Percentiles rank a stretch among this genome's conserved stretches.
Evolutionary conservation across 2,113 vertebrate species (phyloP).

Genomic region (Ivindomyrus marchei): DNA sequence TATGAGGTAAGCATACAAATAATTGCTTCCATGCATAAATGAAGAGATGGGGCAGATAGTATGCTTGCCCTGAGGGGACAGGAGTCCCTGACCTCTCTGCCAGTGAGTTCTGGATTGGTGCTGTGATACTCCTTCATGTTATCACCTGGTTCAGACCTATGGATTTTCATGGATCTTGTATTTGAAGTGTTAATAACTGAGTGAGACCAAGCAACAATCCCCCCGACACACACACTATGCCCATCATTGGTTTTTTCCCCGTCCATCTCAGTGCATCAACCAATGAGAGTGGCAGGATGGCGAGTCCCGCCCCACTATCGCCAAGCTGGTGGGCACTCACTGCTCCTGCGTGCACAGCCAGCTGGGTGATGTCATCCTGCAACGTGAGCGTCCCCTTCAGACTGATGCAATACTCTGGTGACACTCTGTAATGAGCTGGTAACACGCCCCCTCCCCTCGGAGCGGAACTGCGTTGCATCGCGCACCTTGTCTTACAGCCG

Average conservation of each 20-base stretch:
- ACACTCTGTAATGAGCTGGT: slow-evolving; percentile 49
- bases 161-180: background rate
- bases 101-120: background rate
- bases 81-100: background rate
- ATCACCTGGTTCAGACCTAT: background rate
- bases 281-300: slow-evolving; percentile 20
- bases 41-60: background rate
- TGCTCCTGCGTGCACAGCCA: slow-evolving; percentile 31
- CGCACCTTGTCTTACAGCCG: background rate
- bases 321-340: slow-evolving; percentile 23
- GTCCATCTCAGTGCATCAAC: slow-evolving; percentile 24
- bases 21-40: background rate
- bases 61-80: background rate
- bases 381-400: slow-evolving; percentile 51
- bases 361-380: slow-evolving; percentile 59
- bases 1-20: background rate
- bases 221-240: background rate
- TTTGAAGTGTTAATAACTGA: slow-evolving; percentile 36
- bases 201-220: slow-evolving; percentile 3
- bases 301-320: background rate
- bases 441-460: slow-evolving; percentile 7
- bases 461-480: background rate
- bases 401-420: slow-evolving; percentile 60
- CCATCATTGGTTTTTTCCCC: background rate
- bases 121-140: background rate